These are phyloP conservation scores for Solenopsis invicta DNA, from an alignment of 1,140 invertebrate species.

Conservation along the genomic window DNA sequence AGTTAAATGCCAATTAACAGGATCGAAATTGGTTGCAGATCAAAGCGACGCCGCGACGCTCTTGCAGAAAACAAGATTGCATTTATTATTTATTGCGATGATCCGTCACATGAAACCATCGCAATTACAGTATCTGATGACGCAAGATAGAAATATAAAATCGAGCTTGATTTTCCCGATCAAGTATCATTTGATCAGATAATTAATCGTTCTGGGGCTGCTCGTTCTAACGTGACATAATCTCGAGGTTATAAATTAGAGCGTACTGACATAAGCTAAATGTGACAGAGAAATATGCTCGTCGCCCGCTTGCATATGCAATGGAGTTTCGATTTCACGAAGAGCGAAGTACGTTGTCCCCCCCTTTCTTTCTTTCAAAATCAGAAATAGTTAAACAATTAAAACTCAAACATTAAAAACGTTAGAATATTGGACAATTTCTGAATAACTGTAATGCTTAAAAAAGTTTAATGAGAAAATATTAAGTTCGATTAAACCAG, in stretches of 20 bases:
- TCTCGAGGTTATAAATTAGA: slow-evolving; percentile 25
- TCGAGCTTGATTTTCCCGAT: background rate
- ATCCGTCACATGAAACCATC: background rate
- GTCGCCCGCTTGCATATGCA: background rate
- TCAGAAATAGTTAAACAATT: background rate
- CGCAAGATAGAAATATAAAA: slow-evolving; percentile 4
- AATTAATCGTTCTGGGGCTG: background rate
- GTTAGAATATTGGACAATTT: background rate
- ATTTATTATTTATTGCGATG: slow-evolving; percentile 9
- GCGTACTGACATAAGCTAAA: slow-evolving; percentile 1
- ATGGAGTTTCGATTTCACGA: slow-evolving; percentile 24
- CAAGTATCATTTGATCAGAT: slow-evolving; percentile 6
- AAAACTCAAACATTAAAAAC: background rate
- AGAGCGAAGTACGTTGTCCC: background rate
- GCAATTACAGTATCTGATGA: background rate
- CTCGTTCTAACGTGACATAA: slow-evolving; percentile 16
- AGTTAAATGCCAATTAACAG: slow-evolving; percentile 62
- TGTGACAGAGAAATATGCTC: slow-evolving; percentile 29
- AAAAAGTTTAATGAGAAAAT: too few species aligned
- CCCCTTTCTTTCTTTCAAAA: background rate
- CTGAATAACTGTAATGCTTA: background rate
- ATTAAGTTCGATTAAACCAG: too few species aligned
- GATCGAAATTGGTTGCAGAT: slow-evolving; percentile 48
- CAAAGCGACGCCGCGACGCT: background rate
- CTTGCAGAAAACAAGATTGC: background rate